Base-by-base conservation (phyloP, 37 sponge, comb jelly and placozoan genomes). In the Aplysina aerophoba region DNA sequence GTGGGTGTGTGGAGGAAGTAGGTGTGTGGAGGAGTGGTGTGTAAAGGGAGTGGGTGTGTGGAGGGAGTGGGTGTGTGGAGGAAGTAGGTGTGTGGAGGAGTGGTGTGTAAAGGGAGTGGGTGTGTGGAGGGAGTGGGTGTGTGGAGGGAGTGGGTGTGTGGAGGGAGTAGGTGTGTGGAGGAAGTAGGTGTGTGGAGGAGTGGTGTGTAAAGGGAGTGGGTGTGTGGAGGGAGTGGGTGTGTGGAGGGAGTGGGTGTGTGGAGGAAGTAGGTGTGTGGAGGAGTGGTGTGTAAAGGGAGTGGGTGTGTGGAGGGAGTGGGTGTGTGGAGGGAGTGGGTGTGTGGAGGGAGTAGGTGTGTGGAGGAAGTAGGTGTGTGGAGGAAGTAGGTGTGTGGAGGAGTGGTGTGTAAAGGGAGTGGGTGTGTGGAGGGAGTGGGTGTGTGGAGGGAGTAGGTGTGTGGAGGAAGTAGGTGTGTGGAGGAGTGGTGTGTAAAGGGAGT, bases 1-100 rank as follows among this genome's bases (percentile, higher is more conserved):
- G 50, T 83, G 83, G 57, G n/a, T 90, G 86, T 86, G 86, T 89
- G 53, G 30, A 35, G 24, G 22, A 5, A 28, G 33, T 81, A 59
- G 5, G 35, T 12, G 11, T 30, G 39, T 25, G 35, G 11, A 13
- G 14, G 6, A 12, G 34, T 4, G 33, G 30, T 27, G 73, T 55
- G 56, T 55, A 4, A 40, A 53, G 4, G 78, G 41, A 6, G 71
- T 69, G 28, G 1, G 71, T 69, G 13, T 31, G 8, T 44, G 50
- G 50, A 8, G 50, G 50, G 50, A 11, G 50, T 83, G 83, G 57
- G n/a, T 90, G 86, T 86, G 86, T 89, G 53, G 30, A 35, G 24
- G 22, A 5, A 28, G 33, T 81, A 59, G 5, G 35, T 12, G 11
- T 30, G 39, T 25, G 35, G 11, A 13, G 14, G 6, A 12, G 34